Evolutionary conservation across 2,113 vertebrate genomes (phyloP), one percentile per base, ranked within the genome.

Genomic region (Ellobius talpinus): DNA sequence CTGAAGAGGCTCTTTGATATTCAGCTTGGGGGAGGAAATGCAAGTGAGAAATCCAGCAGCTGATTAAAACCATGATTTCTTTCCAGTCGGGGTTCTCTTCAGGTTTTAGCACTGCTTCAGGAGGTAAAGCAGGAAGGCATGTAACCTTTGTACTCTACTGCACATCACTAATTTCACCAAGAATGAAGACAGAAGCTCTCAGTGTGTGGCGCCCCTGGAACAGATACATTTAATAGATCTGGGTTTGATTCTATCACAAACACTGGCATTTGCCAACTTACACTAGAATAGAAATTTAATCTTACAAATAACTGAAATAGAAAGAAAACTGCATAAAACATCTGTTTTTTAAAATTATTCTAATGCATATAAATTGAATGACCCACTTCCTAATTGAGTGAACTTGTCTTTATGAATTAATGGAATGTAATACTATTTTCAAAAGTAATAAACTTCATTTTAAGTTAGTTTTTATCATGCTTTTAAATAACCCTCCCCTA

Each of bases 1-100:
- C 98, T 98, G 98, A 95, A 98, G 70, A 97, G 42, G 33, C 39
- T 85, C 3, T 94, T 97, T 97, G 89, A 94, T 94, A 72, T 94
- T 95, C 93, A 14, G 33, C 13, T 94, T 90, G 63, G 95, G 81
- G 97, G 98, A 63, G 73, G 87, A 93, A 93, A 88, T 87, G 33
- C 58, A 88, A 90, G 70, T 21, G 26, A 77, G 82, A 94, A 88
- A 81, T 89, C 66, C 16, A 96, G 21, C 89, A 61, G 52, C 9
- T 76, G 93, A 95, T 89, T 94, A 97, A 94, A 97, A 95, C 66
- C 61, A 42, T n/a, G 16, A 78, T 96, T 73, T 5, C 92, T 91
- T 97, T 68, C 87, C 74, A 95, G 85, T 2, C 68, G 47, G 45
- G 47, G 26, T 96, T 78, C 72, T 13, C 8, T 33, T 26, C 87